phyloP scores from a whole-genome alignment of 2,888 invertebrate species.

The Ametastegia equiseti region DNA sequence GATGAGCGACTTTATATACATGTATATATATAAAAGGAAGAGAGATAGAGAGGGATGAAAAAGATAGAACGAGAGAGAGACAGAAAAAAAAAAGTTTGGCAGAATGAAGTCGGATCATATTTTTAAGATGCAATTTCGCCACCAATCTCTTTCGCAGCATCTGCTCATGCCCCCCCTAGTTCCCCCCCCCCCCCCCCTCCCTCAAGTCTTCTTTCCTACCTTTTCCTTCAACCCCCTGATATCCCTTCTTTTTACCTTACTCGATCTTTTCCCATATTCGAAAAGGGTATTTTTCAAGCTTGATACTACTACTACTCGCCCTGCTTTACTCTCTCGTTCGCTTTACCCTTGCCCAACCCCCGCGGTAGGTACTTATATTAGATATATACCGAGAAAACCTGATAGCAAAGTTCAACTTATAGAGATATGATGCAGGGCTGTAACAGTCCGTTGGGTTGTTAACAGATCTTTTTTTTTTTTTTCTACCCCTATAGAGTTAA shows the following conservation, averaged over 20 bases:
- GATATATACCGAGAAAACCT: too few relatives aligned
- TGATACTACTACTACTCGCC: slow-evolving; percentile 55
- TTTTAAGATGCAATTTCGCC: slow-evolving; percentile 73
- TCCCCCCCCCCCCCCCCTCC: slow-evolving; percentile 49
- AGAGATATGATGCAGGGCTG: too few relatives aligned
- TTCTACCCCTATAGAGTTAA: too few relatives aligned
- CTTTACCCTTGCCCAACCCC: too few relatives aligned
- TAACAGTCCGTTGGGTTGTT: too few relatives aligned
- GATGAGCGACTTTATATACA: too few relatives aligned
- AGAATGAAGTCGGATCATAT: slow-evolving; percentile 71
- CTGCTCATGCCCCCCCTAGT: slow-evolving; percentile 56
- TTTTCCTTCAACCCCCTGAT: slow-evolving; percentile 27
- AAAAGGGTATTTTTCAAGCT: slow-evolving; percentile 26
- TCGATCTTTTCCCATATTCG: slow-evolving; percentile 53
- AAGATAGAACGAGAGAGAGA: not conserved
- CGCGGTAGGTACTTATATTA: too few relatives aligned
- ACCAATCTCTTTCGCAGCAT: slow-evolving; percentile 68
- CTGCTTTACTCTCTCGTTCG: too few relatives aligned
- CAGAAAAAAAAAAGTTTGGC: slow-evolving; percentile 45
- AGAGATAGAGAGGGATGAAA: not conserved
- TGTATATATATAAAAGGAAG: too few relatives aligned
- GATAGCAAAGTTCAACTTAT: too few relatives aligned
- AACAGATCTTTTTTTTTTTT: too few relatives aligned
- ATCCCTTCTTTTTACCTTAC: slow-evolving; percentile 43
- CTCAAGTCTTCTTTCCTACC: slow-evolving; percentile 36